A percentile compares a stretch with the other conserved stretches of the same genome.
phyloP scores from a whole-genome alignment of 2,888 invertebrate species.

The Cyclophora albipunctata region DNA sequence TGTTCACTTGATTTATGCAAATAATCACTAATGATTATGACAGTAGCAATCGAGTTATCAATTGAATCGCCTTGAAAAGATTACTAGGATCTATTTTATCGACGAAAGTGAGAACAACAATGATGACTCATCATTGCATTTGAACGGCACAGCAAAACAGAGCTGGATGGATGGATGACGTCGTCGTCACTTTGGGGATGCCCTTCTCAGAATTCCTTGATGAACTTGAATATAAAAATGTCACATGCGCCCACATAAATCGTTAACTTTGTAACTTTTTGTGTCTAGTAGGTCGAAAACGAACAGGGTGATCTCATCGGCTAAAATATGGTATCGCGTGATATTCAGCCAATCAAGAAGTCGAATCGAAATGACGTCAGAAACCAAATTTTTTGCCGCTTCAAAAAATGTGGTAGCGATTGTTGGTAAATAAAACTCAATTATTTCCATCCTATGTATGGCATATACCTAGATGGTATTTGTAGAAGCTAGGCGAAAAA shows the following conservation, averaged over 20 bases:
- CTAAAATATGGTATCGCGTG: conserved; percentile 54
- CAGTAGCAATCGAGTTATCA: conserved; percentile 39
- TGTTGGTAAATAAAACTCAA: too few species aligned
- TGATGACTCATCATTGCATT: conserved; percentile 64
- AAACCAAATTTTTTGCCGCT: neutral
- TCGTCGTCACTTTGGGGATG: conserved; percentile 64
- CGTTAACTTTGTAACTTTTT: conserved; percentile 9
- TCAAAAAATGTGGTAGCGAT: too few species aligned
- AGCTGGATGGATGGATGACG: conserved; percentile 36
- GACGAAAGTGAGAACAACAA: conserved; percentile 59
- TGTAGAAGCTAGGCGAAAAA: neutral
- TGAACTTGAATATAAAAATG: conserved; percentile 35
- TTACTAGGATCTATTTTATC: conserved; percentile 19
- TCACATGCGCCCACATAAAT: conserved; percentile 41
- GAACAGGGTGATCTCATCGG: conserved; percentile 62
- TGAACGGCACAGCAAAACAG: conserved; percentile 22
- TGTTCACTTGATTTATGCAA: too few species aligned
- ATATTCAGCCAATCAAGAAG: conserved; percentile 54
- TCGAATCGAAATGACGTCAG: conserved; percentile 41
- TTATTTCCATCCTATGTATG: too few species aligned
- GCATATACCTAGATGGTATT: neutral
- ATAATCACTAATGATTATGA: conserved; percentile 23
- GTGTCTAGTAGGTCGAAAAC: conserved; percentile 17
- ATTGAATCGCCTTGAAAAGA: conserved; percentile 44
- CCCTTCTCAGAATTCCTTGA: conserved; percentile 61